A percentile compares a stretch with the other conserved stretches of the same genome.
phyloP scores from a whole-genome alignment of 1,140 invertebrate genomes.

The Augochlora pura region DNA sequence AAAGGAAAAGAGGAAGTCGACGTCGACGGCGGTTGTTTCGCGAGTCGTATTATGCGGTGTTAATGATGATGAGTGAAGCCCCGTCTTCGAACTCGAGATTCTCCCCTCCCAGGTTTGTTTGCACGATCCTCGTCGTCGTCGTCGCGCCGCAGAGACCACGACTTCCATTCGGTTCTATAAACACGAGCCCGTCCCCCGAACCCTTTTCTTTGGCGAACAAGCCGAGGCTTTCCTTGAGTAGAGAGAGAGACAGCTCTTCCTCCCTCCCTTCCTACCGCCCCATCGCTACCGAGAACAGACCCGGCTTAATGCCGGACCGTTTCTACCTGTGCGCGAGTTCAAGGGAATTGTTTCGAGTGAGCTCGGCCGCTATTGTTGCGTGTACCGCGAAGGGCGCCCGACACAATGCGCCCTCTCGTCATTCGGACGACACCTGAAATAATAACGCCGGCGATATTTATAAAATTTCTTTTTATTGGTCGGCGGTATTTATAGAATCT shows the following conservation, averaged over 20 bases:
- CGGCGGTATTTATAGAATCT: no score
- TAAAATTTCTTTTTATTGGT: no score
- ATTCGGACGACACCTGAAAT: no score
- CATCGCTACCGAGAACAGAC: conserved; percentile 4
- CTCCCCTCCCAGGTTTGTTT: conserved; percentile 52
- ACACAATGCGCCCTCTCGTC: no score
- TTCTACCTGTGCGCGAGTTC: background rate
- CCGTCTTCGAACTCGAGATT: conserved; percentile 48
- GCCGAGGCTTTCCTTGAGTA: conserved; percentile 39
- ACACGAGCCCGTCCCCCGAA: conserved; percentile 19
- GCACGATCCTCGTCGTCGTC: conserved; percentile 49
- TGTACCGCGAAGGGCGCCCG: background rate
- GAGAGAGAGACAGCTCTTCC: no score
- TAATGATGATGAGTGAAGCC: conserved; percentile 61
- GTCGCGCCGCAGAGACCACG: conserved; percentile 16
- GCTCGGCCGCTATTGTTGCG: conserved; percentile 13
- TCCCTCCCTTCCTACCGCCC: no score
- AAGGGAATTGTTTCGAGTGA: conserved; percentile 18
- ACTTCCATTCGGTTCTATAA: conserved; percentile 58
- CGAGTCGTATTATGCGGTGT: conserved; percentile 60
- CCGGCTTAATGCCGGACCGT: conserved; percentile 10
- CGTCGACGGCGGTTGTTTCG: conserved; percentile 41
- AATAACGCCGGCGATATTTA: no score
- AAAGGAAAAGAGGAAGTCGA: conserved; percentile 13
- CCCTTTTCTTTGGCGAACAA: conserved; percentile 40